Evolutionary conservation across 2,888 invertebrate species (phyloP).

Genomic region (Chironomus tentans): DNA sequence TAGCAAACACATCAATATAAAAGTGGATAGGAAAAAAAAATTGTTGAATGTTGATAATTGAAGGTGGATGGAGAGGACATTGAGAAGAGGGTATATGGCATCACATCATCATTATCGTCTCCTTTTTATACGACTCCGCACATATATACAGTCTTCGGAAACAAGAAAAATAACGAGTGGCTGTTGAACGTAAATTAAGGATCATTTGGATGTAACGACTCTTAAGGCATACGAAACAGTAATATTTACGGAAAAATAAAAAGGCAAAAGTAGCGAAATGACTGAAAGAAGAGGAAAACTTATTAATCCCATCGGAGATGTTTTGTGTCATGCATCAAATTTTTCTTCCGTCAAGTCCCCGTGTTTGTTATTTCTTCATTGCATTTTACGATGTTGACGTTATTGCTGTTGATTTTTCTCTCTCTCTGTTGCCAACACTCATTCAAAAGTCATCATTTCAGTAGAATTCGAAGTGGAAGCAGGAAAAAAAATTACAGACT

Average conservation of each 20-base stretch:
- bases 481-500: slow-evolving; percentile 13
- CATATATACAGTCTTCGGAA: not conserved
- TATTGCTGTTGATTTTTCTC: not conserved
- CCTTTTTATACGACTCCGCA: not conserved
- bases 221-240: not conserved
- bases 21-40: no score
- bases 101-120: not conserved
- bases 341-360: not conserved
- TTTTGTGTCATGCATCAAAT: slow-evolving; percentile 2
- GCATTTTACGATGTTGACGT: not conserved
- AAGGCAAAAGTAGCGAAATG: no score
- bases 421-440: not conserved
- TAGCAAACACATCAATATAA: no score
- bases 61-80: no score
- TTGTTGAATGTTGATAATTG: no score
- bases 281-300: not conserved
- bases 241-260: not conserved
- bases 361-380: not conserved
- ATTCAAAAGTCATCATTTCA: not conserved
- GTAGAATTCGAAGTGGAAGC: not conserved
- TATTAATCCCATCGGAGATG: slow-evolving; percentile 22
- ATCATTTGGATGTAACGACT: slow-evolving; percentile 22
- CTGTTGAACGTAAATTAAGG: slow-evolving; percentile 21
- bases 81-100: no score
- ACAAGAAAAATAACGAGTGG: not conserved